These are phyloP conservation scores for Gyps fulvus DNA, from an alignment of 2,113 vertebrate genomes.

Conservation along the genomic window DNA sequence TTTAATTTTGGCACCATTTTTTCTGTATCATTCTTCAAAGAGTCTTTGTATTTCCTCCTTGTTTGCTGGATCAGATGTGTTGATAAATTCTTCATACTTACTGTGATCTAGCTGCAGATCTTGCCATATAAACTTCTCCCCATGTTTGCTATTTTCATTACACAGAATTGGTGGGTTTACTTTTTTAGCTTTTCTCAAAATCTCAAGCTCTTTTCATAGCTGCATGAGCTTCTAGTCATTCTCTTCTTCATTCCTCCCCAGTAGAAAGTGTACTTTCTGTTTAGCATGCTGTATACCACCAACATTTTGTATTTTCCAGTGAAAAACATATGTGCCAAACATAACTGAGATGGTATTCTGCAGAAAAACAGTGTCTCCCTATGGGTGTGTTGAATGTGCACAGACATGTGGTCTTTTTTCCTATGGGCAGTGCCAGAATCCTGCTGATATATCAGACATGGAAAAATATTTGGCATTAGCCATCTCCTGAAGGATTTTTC, in stretches of 20 bases:
- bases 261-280: neutral
- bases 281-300: neutral
- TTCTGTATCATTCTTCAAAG: neutral
- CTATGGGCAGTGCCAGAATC: slow-evolving; percentile 35
- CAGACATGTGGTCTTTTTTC: slow-evolving; percentile 43
- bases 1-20: neutral
- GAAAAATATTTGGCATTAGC: slow-evolving; percentile 36
- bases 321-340: neutral
- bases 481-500: slow-evolving; percentile 29
- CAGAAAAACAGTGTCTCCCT: neutral
- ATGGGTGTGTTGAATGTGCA: slow-evolving; percentile 5
- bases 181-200: neutral
- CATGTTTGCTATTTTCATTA: neutral
- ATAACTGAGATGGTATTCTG: slow-evolving; percentile 2
- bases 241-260: neutral
- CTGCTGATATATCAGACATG: slow-evolving; percentile 21
- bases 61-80: neutral
- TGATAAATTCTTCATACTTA: neutral
- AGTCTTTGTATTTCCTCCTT: neutral
- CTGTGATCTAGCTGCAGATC: neutral
- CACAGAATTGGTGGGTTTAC: neutral
- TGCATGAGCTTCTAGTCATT: neutral
- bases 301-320: neutral
- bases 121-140: neutral
- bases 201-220: neutral